These are phyloP conservation scores for Copidosoma floridanum DNA, from an alignment of 1,140 invertebrate species.

Conservation along the genomic window DNA sequence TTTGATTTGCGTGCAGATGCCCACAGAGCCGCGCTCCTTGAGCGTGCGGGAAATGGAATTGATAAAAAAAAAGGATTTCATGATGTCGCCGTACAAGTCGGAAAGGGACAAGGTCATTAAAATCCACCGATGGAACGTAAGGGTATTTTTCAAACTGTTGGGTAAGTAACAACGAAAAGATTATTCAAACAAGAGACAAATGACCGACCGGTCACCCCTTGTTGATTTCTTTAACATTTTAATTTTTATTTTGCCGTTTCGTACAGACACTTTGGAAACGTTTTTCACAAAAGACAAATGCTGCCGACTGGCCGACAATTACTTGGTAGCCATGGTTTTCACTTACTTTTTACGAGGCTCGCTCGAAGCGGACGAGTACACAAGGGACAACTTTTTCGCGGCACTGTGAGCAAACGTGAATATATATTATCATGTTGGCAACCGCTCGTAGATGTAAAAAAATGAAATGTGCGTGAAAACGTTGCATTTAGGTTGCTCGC, in stretches of 20 bases:
- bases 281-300: slow-evolving; percentile 51
- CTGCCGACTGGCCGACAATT: slow-evolving; percentile 54
- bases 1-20: too few species aligned
- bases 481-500: slow-evolving; percentile 55
- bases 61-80: slow-evolving; percentile 7
- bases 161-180: slow-evolving; percentile 31
- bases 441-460: not conserved
- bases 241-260: too few species aligned
- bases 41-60: slow-evolving; percentile 19
- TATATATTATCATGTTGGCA: not conserved
- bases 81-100: slow-evolving; percentile 15
- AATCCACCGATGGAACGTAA: slow-evolving; percentile 35
- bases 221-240: too few species aligned
- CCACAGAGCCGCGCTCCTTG: too few species aligned
- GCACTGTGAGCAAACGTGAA: slow-evolving; percentile 64
- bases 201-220: too few species aligned
- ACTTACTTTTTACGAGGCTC: slow-evolving; percentile 61
- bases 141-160: slow-evolving; percentile 37
- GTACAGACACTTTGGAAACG: slow-evolving; percentile 31
- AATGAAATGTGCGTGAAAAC: slow-evolving; percentile 8
- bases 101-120: slow-evolving; percentile 18
- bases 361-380: slow-evolving; percentile 55
- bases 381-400: slow-evolving; percentile 59
- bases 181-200: too few species aligned
- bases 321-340: slow-evolving; percentile 63